phyloP scores from a whole-genome alignment of 2,888 invertebrate genomes.

The Athetis lepigone region DNA sequence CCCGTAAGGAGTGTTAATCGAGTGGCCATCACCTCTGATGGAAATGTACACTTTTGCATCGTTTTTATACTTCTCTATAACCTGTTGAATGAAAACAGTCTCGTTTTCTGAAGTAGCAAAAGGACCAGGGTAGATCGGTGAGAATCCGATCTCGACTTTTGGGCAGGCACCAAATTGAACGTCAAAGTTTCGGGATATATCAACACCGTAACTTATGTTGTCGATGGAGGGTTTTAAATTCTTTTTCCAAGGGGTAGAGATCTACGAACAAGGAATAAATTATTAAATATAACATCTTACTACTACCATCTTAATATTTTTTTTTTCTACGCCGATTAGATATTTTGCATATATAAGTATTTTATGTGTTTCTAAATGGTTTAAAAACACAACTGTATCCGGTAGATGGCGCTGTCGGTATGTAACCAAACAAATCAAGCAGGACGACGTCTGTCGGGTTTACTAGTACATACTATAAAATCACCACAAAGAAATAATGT shows the following conservation, averaged over 20 bases:
- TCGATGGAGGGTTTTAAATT: slow-evolving; percentile 71
- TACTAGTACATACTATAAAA: too few relatives aligned
- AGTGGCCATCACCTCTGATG: slow-evolving; percentile 93
- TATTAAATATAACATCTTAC: too few relatives aligned
- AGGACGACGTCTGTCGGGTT: too few relatives aligned
- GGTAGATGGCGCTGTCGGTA: too few relatives aligned
- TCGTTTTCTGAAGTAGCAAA: slow-evolving; percentile 92
- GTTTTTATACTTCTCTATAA: slow-evolving; percentile 86
- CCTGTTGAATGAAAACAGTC: slow-evolving; percentile 89
- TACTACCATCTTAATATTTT: too few relatives aligned
- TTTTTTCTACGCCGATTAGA: too few relatives aligned
- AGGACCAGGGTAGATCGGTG: slow-evolving; percentile 89
- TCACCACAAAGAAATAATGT: too few relatives aligned
- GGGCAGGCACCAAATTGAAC: slow-evolving; percentile 75
- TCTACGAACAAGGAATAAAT: slow-evolving; percentile 46
- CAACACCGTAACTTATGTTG: slow-evolving; percentile 75
- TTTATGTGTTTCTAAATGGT: too few relatives aligned
- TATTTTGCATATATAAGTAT: too few relatives aligned
- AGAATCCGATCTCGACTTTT: slow-evolving; percentile 67
- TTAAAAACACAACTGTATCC: too few relatives aligned
- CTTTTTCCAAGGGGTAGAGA: slow-evolving; percentile 77
- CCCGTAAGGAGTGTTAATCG: slow-evolving; percentile 92
- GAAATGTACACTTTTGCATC: slow-evolving; percentile 92
- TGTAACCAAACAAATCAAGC: too few relatives aligned
- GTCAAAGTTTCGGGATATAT: slow-evolving; percentile 83